Percentiles rank a stretch among this genome's conserved stretches.
Conservation (phyloP, 2,888 invertebrate species). For the Tryphoninae sp. region DNA sequence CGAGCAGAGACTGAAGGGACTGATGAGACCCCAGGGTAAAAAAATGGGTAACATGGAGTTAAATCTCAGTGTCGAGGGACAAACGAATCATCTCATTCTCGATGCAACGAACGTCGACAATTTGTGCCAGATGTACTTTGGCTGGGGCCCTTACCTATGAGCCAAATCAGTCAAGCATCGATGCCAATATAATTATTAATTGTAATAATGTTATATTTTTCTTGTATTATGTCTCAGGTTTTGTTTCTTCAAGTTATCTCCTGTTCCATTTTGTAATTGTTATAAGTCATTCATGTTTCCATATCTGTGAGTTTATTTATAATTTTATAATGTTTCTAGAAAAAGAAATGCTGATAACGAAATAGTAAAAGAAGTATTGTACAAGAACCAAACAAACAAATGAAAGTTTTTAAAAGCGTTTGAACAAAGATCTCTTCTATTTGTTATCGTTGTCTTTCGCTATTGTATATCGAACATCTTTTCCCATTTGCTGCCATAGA, state of each 20-base stretch:
- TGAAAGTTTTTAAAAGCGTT: background rate
- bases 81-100: slow-evolving; percentile 94
- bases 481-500: background rate
- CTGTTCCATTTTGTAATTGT: too few relatives aligned
- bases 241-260: too few relatives aligned
- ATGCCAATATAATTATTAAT: background rate
- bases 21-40: slow-evolving; percentile 82
- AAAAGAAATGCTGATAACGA: background rate
- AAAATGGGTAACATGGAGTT: slow-evolving; percentile 84
- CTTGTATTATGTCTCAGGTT: too few relatives aligned
- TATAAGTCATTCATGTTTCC: too few relatives aligned
- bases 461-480: background rate
- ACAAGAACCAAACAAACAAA: background rate
- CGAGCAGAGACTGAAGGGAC: slow-evolving; percentile 91
- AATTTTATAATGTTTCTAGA: background rate
- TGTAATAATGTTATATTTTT: too few relatives aligned
- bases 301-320: background rate
- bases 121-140: slow-evolving; percentile 97
- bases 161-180: background rate
- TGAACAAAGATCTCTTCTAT: background rate
- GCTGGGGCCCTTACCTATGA: slow-evolving; percentile 96
- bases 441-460: background rate
- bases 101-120: slow-evolving; percentile 95
- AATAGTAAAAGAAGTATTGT: background rate
- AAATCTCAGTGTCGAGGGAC: slow-evolving; percentile 95